phyloP scores from a whole-genome alignment of 2,888 invertebrate genomes.

The Aphrophora alni region DNA sequence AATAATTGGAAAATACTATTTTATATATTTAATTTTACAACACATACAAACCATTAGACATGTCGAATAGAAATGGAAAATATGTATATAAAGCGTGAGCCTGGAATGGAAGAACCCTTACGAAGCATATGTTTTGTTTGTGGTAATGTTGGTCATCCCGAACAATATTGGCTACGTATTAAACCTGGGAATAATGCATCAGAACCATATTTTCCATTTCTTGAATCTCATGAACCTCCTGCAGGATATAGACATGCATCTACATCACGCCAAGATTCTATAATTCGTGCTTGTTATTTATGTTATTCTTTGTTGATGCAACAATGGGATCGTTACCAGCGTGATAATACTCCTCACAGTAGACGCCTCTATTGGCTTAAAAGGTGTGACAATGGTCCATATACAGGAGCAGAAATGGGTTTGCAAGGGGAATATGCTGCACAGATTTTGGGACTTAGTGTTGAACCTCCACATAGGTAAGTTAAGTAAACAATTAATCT shows the following conservation, averaged over 20 bases:
- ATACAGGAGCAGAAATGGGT: conserved; percentile 88
- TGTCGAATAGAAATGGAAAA: conserved; percentile 30
- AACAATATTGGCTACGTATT: conserved; percentile 67
- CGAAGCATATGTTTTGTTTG: conserved; percentile 69
- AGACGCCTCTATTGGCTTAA: conserved; percentile 94
- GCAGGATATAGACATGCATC: conserved; percentile 64
- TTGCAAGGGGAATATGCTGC: conserved; percentile 93
- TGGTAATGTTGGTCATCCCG: conserved; percentile 71
- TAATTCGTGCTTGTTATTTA: conserved; percentile 71
- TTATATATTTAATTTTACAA: background rate
- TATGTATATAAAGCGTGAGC: conserved; percentile 41
- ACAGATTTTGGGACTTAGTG: conserved; percentile 79
- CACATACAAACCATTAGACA: background rate
- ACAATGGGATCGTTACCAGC: conserved; percentile 92
- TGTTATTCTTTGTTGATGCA: conserved; percentile 87
- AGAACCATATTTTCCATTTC: conserved; percentile 90
- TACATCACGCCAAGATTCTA: conserved; percentile 45
- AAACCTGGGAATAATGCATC: conserved; percentile 72
- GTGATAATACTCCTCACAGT: conserved; percentile 81
- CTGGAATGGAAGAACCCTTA: conserved; percentile 32
- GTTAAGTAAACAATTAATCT: no score
- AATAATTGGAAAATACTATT: background rate
- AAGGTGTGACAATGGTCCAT: conserved; percentile 87
- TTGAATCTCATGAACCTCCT: conserved; percentile 88
- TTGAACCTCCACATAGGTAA: conserved; percentile 58